Evolutionary conservation across 2,888 invertebrate genomes (phyloP), one percentile per base, ranked within the genome.

Genomic region (Perithous albicinctus): DNA sequence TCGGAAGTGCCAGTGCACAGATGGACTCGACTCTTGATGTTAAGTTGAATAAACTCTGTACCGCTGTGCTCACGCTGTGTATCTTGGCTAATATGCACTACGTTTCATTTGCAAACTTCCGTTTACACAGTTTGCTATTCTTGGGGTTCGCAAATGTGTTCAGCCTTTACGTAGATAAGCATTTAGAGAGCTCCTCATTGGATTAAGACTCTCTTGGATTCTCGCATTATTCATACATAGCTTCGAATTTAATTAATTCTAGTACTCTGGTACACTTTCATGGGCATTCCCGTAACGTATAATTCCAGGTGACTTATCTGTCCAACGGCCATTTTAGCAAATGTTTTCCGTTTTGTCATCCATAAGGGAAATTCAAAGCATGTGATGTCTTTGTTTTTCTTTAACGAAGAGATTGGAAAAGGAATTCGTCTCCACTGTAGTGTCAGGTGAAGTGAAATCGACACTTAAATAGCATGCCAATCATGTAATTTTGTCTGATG

Each of bases 31-130:
- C 70, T 59, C 46, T 46, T 1, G 46, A n/a, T 8, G 6, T 43
- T 12, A 32, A 61, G 70, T 70, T 70, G 26, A 72, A 61, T 35
- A 61, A 72, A 72, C 72, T 72, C 35, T 46, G 18, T 18, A 35
- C 29, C 20, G 61, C 15, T 56, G 29, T n/a, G 15, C 15, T 4
- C 5, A 12, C 12, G 5, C 32, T 41, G 63, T 59, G 32, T 59
- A 59, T 15, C 59, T 32, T 29, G 18, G 35, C 59, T 32, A 48
- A 51, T 51, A 59, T 35, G 59, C 59, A 32, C 12, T 63, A 20
- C 23, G 63, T 38, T 38, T 20, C 41, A 35, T 23, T 35, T 38
- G 6, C 20, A 5, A 63, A 41, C 63, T 63, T n/a, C 23, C 23
- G 18, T 32, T 59, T 59, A 35, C 32, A 59, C 35, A 15, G 59